Base-by-base conservation (phyloP, 2,113 vertebrate genomes). In the Talpa occidentalis region DNA sequence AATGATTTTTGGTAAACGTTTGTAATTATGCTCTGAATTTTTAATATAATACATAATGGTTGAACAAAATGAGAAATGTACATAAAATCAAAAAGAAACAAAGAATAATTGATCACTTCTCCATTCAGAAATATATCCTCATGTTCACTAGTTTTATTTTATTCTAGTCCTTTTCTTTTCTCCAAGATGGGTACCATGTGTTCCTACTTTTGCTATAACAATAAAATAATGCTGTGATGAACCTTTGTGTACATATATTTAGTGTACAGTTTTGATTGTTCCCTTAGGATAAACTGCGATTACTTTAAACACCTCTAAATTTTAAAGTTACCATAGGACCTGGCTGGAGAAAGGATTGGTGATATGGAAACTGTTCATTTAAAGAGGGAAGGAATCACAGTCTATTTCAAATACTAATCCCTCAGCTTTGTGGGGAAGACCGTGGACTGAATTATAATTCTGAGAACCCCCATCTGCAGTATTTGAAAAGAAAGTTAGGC, bases 141-240 rank as follows among this genome's bases (percentile, higher is more conserved):
- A 32, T 77, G 14, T 84, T 93, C 56, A 93, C 40, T 73, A 7
- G 28, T 80, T 87, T 80, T 62, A 64, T 74, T 90, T 92, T 15
- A 26, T 66, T 56, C 28, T 8, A 90, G 42, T 35, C 2, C 83
- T 40, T 64, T 59, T 54, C 54, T 72, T 52, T 60, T 70, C 17
- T 94, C 60, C 6, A 56, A 26, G 21, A 37, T 85, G 24, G 44
- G 8, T 66, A 15, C 3, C 6, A 10, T 42, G 8, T 70, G 8
- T 44, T 3, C 78, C 40, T 69, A 32, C 28, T 64, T 66, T 69
- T 87, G 10, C 16, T 79, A 42, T 12, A 56, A 40, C 62, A 37
- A 81, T 86, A 83, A 21, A 49, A 87, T 44, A 74, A 74, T 47
- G 49, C 6, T 54, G 11, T 70, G 32, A 80, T 66, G 62, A 76